Evolutionary conservation across 2,113 vertebrate species (phyloP), one percentile per base, ranked within the genome.

Genomic region (Rhagologus leucostigma): DNA sequence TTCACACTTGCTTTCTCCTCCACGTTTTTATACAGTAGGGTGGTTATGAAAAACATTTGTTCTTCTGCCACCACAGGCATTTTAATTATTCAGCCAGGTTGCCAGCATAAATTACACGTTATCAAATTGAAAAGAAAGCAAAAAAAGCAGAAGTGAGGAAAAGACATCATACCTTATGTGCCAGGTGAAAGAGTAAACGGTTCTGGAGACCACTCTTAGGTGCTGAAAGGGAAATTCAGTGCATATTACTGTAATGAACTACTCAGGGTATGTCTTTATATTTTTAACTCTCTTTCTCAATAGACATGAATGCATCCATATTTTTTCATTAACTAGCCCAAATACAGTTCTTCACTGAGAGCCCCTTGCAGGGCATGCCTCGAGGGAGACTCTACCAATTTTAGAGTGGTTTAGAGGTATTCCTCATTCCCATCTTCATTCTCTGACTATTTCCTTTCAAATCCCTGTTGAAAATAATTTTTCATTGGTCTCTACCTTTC

Each of bases 141-240:
- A 89, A 79, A 13, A 88, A 91, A 63, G 49, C 7, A 77, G n/a
- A 7, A 81, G 22, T 63, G 77, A 94, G 82, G 87, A 90, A n/a
- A 93, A 87, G 52, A 84, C 55, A 91, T 86, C 96, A 70, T 97
- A 99, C 99, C 99, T 99, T 99, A 96, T 99, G 99, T 69, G 99
- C 99, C 98, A 99, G 96, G 96, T 99, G 99, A 98, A 99, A 99
- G 53, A 99, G 98, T 33, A 99, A 98, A 44, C 99, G 98, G 95
- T 99, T 99, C 97, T 99, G 99, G 55, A 99, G 98, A 50, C 98
- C 98, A 94, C 98, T 99, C 96, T 98, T 98, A 8, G 99, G 98
- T 17, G 98, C 99, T 99, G 89, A 64, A 96, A 97, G 75, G 60
- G 84, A 97, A 89, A 94, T 92, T 78, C 22, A 86, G 26, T 63